Conservation (phyloP, 2,888 invertebrate species). For the Drosophila parthenogenetica region DNA sequence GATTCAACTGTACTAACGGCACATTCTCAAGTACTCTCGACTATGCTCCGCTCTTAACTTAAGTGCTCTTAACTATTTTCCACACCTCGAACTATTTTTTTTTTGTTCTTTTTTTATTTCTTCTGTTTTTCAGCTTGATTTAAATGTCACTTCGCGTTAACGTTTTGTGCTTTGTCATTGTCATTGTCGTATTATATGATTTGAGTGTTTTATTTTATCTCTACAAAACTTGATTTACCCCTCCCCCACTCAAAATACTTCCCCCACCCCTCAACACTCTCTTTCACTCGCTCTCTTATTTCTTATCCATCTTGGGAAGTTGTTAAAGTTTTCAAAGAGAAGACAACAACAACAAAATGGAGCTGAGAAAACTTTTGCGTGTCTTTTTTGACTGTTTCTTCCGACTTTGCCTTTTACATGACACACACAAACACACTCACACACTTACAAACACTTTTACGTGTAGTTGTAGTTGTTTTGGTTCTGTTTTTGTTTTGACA, state of each 20-base stretch:
- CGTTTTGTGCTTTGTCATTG: slow-evolving; percentile 67
- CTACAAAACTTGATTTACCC: slow-evolving; percentile 54
- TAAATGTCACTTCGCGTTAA: slow-evolving; percentile 53
- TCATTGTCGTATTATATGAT: slow-evolving; percentile 53
- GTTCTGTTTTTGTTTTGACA: slow-evolving; percentile 56
- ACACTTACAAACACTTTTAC: slow-evolving; percentile 35
- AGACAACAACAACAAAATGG: slow-evolving; percentile 38
- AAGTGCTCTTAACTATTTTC: slow-evolving; percentile 52
- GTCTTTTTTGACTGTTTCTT: slow-evolving; percentile 54
- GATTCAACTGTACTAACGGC: slow-evolving; percentile 76
- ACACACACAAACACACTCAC: slow-evolving; percentile 34
- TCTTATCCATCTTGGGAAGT: slow-evolving; percentile 70
- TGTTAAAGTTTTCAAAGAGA: slow-evolving; percentile 61
- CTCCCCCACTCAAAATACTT: slow-evolving; percentile 4
- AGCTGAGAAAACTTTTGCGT: slow-evolving; percentile 68
- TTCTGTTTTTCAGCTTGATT: slow-evolving; percentile 45
- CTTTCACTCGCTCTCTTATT: slow-evolving; percentile 15
- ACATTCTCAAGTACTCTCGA: slow-evolving; percentile 55
- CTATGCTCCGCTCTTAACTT: slow-evolving; percentile 22
- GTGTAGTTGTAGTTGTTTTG: slow-evolving; percentile 33
- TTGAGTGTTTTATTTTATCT: slow-evolving; percentile 48
- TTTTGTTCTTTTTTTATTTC: slow-evolving; percentile 3
- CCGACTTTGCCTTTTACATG: slow-evolving; percentile 44
- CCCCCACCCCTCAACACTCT: not conserved
- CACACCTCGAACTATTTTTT: slow-evolving; percentile 25